Base-by-base conservation (phyloP, 2,888 invertebrate species). In the Taphrorychus bicolor region DNA sequence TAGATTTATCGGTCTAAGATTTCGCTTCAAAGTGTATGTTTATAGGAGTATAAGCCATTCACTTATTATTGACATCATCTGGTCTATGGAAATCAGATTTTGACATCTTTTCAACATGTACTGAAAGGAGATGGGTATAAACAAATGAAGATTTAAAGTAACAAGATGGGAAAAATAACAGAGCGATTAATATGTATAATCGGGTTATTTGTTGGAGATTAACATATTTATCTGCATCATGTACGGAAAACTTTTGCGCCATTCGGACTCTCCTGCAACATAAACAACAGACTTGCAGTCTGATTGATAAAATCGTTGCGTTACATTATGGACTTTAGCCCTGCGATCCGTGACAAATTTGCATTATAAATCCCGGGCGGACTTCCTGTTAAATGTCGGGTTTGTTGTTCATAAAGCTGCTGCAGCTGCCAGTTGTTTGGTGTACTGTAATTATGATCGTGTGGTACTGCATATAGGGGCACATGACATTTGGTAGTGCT, bases 321-420 rank as follows among this genome's bases (percentile, higher is more conserved):
- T 32, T 54, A 18, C 32, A 54, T 54, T 54, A 54, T 9, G 22
- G 54, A 17, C 22, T 32, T 54, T 54, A 54, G 22, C 11, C 21
- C 54, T 14, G 18, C 52, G 65, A 66, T 66, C 59, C 65, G 59
- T 66, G 59, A 66, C 65, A 66, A 66, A 66, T 66, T 59, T 66
- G 42, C 59, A 66, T 66, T 66, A 53, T 66, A 59, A 66, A 66
- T 66, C 59, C 54, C 54, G 48, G 42, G 22, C 59, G 42, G 54
- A 66, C 59, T 66, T 66, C 65, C 65, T 66, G 59, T 59, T 54
- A 24, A 49, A 42, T 51, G 41, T 16, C 45, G 58, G 59, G 19
- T 52, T 41, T 64, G 58, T 52, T 64, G 53, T 64, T 64, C 58
- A 45, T 64, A 59, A 64, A 64, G 59, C 59, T 64, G 57, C 59